These are phyloP conservation scores for Corvus moneduloides DNA, from an alignment of 2,113 vertebrate species.

Conservation along the genomic window DNA sequence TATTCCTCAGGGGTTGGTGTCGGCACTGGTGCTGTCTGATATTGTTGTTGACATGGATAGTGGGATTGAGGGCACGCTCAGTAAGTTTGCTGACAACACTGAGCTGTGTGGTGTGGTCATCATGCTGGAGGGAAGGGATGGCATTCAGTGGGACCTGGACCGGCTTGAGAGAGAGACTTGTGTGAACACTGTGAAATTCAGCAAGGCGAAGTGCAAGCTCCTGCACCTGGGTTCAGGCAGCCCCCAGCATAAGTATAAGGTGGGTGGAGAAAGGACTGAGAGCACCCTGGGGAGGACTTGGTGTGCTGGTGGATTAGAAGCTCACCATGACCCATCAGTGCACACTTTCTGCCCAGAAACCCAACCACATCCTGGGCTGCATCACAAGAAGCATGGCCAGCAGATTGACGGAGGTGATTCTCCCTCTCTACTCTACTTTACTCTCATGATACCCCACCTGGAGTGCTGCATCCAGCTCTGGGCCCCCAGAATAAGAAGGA, in stretches of 20 bases:
- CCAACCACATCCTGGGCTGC: not conserved
- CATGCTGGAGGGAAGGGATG: not conserved
- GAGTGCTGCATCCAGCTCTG: not conserved
- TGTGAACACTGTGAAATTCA: not conserved
- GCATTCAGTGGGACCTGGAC: not conserved
- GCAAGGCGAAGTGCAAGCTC: not conserved
- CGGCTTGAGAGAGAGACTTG: not conserved
- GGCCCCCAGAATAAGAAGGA: too few relatives aligned
- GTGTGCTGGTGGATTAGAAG: not conserved
- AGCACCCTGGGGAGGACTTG: not conserved
- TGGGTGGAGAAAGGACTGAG: not conserved
- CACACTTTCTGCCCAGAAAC: not conserved
- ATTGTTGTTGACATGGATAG: not conserved
- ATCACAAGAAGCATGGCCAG: not conserved
- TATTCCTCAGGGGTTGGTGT: not conserved
- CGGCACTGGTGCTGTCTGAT: not conserved
- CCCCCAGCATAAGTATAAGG: not conserved
- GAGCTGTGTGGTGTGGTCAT: not conserved
- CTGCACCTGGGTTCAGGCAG: not conserved
- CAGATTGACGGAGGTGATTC: not conserved
- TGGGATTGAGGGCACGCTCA: accelerated
- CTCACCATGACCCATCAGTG: not conserved
- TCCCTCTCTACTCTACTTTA: not conserved
- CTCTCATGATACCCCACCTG: not conserved
- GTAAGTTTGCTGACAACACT: accelerated